Base-by-base conservation (phyloP, 2,797 vertebrate genomes). In the Adelosebastes latens region DNA sequence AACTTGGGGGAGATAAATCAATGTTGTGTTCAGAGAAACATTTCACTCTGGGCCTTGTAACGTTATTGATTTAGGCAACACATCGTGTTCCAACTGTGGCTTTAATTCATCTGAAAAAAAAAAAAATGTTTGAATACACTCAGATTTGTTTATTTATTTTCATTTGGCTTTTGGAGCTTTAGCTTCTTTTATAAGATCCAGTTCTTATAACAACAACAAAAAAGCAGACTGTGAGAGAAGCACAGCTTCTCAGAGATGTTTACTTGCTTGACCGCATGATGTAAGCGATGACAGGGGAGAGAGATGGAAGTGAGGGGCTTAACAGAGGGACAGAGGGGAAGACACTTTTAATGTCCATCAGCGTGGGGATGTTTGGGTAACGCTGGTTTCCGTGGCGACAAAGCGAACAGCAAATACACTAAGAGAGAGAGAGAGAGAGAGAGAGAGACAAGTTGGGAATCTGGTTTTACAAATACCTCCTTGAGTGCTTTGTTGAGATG, bases 351-450 rank as follows among this genome's bases (percentile, higher is more conserved):
- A 93, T 90, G 88, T 89, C 92, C 87, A 78, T 81, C 93, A 90
- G 91, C n/a, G 68, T 77, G 77, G 89, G 75, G 89, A 92, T 95
- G 93, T 95, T 94, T 95, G 94, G 88, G 88, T 90, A 94, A 85
- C 88, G 89, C 81, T 87, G 91, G 94, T 96, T 96, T 93, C 95
- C 93, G 78, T 94, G 90, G 94, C 49, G 75, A 96, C 93, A 93
- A 94, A 93, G 87, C 74, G 81, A 92, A 93, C 71, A 53, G 93
- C 89, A 95, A 95, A 96, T 83, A 93, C 68, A 91, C 85, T 81
- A 64, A 49, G 8, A 20, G 46, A 49, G 18, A 88, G 76, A 82
- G 78, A 76, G 76, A 80, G 75, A 72, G 81, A 90, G 78, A 87
- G 81, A 77, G 32, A 36, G 32, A 11, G 34, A 80, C 62, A 87